These are phyloP conservation scores for Drosophila mettleri DNA, from an alignment of 2,888 invertebrate genomes.

Conservation along the genomic window DNA sequence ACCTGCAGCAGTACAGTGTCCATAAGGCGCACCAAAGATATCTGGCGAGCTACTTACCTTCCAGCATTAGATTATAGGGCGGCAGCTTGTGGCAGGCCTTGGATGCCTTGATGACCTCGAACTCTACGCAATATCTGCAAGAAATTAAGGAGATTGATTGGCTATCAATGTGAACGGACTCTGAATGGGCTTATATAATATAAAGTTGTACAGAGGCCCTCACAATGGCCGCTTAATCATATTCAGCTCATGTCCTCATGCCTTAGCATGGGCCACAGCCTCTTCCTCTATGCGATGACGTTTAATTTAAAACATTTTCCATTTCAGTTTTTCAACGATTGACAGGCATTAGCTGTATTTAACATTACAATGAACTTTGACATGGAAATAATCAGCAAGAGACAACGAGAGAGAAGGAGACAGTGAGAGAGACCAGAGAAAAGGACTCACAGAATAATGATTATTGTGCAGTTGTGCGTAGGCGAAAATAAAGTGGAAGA, in stretches of 20 bases:
- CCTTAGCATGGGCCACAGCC: background rate
- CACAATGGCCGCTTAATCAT: background rate
- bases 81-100: slow-evolving; percentile 92
- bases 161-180: background rate
- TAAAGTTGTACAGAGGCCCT: background rate
- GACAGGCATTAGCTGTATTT: slow-evolving; percentile 15
- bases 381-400: slow-evolving; percentile 19
- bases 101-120: slow-evolving; percentile 92
- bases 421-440: background rate
- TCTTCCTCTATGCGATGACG: background rate
- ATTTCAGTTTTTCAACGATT: background rate
- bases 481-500: background rate
- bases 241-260: background rate
- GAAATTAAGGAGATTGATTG: slow-evolving; percentile 76
- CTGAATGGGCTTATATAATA: background rate
- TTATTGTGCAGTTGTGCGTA: slow-evolving; percentile 66
- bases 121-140: slow-evolving; percentile 93
- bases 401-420: background rate
- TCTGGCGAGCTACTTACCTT: slow-evolving; percentile 87
- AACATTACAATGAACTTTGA: slow-evolving; percentile 17
- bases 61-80: slow-evolving; percentile 89
- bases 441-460: slow-evolving; percentile 30
- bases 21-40: background rate
- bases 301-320: slow-evolving; percentile 2
- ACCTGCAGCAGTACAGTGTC: slow-evolving; percentile 85